Evolutionary conservation across 2,888 invertebrate species (phyloP), one percentile per base, ranked within the genome.

Genomic region (Heliconius erato): DNA sequence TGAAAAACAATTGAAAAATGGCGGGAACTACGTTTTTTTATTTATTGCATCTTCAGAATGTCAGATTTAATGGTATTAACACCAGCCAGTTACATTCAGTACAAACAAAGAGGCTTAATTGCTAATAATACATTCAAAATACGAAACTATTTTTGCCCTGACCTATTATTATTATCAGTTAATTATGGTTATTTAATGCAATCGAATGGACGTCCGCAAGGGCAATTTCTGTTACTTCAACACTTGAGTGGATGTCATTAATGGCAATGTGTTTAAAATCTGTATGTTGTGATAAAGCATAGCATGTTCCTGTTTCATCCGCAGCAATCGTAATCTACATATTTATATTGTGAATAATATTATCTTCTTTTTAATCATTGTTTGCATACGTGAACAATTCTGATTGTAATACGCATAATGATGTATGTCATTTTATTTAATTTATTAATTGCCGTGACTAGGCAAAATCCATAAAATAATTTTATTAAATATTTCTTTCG

Each of bases 261-360:
- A 5, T 23, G 59, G 59, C 32, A 74, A 54, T 54, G 54, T 32
- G 26, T 74, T 74, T 54, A 54, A 7, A 54, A 7, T 54, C 54
- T 54, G 0, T 28, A 54, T 12, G 11, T 54, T 54, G 32, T 23
- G 54, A 74, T 74, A 74, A 74, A 74, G 19, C n/a, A 32, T 40
- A 40, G 11, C 23, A 54, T 32, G 32, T 54, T 9, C 74, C 54
- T 59, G 54, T 35, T 32, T 16, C 44, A 9, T 44, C 59, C 54
- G n/a, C 32, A 59, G 59, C 35, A 59, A 59, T n/a, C 54, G 35
- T 35, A 59, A 74, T 74, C 59, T 59, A 59, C 59, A 59, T 74
- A 59, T 74, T 59, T 74, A 74, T n/a, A 59, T 74, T 59, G 59
- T 35, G n/a, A 32, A 74, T 74, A 19, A 72, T 49, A 72, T 54